These are phyloP conservation scores for Bombyx mandarina DNA, from an alignment of 1,140 invertebrate species.

Conservation along the genomic window DNA sequence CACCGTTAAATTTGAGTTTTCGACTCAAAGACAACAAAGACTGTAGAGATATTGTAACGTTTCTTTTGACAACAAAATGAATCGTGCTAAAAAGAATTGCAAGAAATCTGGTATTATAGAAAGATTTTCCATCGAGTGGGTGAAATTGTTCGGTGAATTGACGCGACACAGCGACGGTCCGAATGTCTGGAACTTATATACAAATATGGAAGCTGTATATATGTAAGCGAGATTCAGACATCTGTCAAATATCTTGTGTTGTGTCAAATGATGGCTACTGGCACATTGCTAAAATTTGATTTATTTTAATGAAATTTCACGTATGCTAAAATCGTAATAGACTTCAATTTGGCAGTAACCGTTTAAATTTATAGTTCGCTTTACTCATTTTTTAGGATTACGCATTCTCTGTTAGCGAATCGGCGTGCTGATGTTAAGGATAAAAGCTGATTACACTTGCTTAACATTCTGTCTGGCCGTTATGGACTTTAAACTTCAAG, in stretches of 20 bases:
- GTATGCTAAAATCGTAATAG: not conserved
- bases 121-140: no score
- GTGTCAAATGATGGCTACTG: not conserved
- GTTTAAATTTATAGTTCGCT: no score
- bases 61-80: no score
- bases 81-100: no score
- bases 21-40: not conserved
- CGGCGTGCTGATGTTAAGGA: no score
- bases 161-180: no score
- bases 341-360: no score
- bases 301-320: not conserved
- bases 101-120: not conserved
- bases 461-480: not conserved
- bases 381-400: no score
- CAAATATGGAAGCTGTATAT: not conserved
- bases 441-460: not conserved
- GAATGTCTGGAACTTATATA: no score
- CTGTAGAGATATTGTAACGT: no score
- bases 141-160: not conserved
- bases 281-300: not conserved
- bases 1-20: no score
- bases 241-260: not conserved
- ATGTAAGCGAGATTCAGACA: not conserved
- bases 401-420: no score
- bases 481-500: not conserved